Percentiles rank a stretch among this genome's conserved stretches.
phyloP scores from a whole-genome alignment of 2,797 vertebrate genomes.

The Crypturellus tataupa region DNA sequence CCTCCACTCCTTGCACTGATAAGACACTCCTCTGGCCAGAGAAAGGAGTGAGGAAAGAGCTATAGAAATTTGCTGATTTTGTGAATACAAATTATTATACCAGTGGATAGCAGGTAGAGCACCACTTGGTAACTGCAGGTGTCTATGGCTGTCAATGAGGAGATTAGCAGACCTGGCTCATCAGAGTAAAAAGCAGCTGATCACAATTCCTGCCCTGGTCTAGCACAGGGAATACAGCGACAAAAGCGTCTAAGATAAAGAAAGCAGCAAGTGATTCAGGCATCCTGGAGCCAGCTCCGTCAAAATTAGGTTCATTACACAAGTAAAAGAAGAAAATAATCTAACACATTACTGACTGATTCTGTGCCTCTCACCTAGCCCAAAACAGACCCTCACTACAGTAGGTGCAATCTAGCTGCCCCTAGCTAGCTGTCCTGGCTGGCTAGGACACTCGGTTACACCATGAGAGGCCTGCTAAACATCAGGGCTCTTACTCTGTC shows the following conservation, averaged over 20 bases:
- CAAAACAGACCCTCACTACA: too few species aligned
- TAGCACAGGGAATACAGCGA: neutral
- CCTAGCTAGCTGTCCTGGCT: too few species aligned
- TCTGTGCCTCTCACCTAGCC: neutral
- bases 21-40: neutral
- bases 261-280: neutral
- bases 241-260: neutral
- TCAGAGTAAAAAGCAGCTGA: neutral
- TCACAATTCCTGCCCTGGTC: neutral
- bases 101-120: neutral
- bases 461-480: neutral
- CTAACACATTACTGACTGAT: neutral
- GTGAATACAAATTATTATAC: neutral
- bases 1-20: too few species aligned
- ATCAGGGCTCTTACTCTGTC: neutral
- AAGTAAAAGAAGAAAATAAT: neutral
- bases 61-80: neutral
- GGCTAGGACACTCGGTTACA: neutral
- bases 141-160: neutral
- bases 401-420: neutral
- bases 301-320: neutral
- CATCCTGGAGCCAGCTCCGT: neutral
- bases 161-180: neutral
- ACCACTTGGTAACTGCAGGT: neutral
- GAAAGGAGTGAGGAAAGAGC: neutral